phyloP scores from a whole-genome alignment of 2,888 invertebrate species.

The Pollenia labialis region DNA sequence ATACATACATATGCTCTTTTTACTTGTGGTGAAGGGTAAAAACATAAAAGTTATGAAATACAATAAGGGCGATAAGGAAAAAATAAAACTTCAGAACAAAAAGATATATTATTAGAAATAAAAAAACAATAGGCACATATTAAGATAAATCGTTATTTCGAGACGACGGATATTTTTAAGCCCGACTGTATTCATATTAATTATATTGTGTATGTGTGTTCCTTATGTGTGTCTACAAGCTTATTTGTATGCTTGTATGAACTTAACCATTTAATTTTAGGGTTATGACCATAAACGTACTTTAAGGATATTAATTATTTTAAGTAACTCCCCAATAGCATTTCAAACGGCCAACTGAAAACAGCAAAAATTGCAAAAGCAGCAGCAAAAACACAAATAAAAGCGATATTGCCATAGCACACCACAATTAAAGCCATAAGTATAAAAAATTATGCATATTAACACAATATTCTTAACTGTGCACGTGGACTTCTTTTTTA shows the following conservation, averaged over 20 bases:
- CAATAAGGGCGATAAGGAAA: too few relatives aligned
- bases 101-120: too few relatives aligned
- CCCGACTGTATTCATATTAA: not conserved
- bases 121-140: too few relatives aligned
- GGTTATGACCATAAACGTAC: slow-evolving; percentile 56
- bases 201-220: not conserved
- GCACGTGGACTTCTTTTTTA: slow-evolving; percentile 40
- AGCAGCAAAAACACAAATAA: slow-evolving; percentile 21
- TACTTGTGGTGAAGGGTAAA: too few relatives aligned
- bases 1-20: too few relatives aligned
- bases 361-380: slow-evolving; percentile 25
- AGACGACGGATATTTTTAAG: not conserved
- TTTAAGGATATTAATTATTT: slow-evolving; percentile 70
- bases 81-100: too few relatives aligned
- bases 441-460: slow-evolving; percentile 62
- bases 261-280: slow-evolving; percentile 56
- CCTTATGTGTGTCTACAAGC: not conserved
- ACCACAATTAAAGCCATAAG: slow-evolving; percentile 66
- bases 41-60: too few relatives aligned
- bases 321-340: slow-evolving; percentile 56
- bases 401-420: slow-evolving; percentile 32
- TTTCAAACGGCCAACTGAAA: slow-evolving; percentile 45
- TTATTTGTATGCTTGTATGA: slow-evolving; percentile 16
- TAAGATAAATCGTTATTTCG: too few relatives aligned
- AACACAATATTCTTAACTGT: slow-evolving; percentile 42